phyloP scores from a whole-genome alignment of 2,888 invertebrate genomes.

The Drosophila ustulata region DNA sequence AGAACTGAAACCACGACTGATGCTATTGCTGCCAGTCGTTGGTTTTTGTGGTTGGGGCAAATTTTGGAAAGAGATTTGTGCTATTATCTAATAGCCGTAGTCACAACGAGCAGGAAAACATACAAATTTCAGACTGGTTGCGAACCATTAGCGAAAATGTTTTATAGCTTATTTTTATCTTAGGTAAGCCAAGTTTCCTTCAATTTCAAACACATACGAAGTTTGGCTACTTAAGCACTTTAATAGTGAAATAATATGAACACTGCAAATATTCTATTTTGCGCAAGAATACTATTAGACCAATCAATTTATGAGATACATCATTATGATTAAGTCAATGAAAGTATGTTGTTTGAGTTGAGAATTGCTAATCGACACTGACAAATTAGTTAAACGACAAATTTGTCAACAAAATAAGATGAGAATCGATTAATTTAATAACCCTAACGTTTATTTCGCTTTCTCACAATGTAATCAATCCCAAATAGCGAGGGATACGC shows the following conservation, averaged over 20 bases:
- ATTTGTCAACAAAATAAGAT: constrained; percentile 3
- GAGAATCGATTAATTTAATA: background rate
- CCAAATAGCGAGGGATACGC: background rate
- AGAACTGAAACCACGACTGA: constrained; percentile 38
- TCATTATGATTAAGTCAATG: background rate
- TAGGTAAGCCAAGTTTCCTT: background rate
- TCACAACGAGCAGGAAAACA: constrained; percentile 21
- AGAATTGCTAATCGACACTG: constrained; percentile 17
- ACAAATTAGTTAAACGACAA: constrained; percentile 11
- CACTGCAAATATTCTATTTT: background rate
- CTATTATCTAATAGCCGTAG: constrained; percentile 64
- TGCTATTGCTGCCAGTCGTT: constrained; percentile 10
- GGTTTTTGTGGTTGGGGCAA: constrained; percentile 34
- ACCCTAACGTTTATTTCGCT: background rate
- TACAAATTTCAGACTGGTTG: constrained; percentile 5
- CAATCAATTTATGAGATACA: constrained; percentile 13
- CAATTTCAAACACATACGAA: background rate
- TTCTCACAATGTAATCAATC: background rate
- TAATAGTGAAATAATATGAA: constrained; percentile 23
- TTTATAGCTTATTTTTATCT: constrained; percentile 21
- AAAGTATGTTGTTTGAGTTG: constrained; percentile 5
- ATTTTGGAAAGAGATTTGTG: constrained; percentile 25
- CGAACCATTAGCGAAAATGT: constrained; percentile 32
- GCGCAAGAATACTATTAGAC: background rate
- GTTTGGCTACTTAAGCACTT: constrained; percentile 3